Conservation (phyloP, 2,888 invertebrate genomes). For the Subacronicta megacephala region DNA sequence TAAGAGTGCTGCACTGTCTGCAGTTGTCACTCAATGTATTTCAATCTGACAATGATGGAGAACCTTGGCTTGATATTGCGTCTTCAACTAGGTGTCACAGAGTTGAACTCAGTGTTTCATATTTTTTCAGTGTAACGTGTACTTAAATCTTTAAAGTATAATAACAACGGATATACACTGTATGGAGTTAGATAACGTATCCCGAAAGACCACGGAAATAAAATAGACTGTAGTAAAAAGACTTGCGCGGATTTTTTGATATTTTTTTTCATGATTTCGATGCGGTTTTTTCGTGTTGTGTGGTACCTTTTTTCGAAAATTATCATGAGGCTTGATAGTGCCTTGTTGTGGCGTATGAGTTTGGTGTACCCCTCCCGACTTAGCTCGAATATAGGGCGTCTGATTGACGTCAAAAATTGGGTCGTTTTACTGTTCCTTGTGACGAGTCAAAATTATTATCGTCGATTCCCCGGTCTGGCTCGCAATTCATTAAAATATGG, state of each 20-base stretch:
- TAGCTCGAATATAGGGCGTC: conserved; percentile 53
- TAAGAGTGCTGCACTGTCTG: too few relatives aligned
- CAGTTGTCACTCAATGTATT: too few relatives aligned
- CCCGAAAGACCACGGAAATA: conserved; percentile 85
- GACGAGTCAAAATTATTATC: conserved; percentile 42
- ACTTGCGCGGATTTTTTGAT: conserved; percentile 87
- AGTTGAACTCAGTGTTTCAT: conserved; percentile 38
- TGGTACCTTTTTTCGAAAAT: conserved; percentile 74
- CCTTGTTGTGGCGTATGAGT: conserved; percentile 78
- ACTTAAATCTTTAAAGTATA: conserved; percentile 56
- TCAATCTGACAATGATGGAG: neutral
- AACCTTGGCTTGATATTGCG: conserved; percentile 1
- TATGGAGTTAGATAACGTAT: conserved; percentile 73
- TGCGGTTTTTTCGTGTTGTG: conserved; percentile 83
- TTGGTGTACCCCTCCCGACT: conserved; percentile 68
- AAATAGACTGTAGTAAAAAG: conserved; percentile 87
- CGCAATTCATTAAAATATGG: conserved; percentile 51
- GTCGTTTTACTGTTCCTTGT: conserved; percentile 46
- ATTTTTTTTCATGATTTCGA: conserved; percentile 83
- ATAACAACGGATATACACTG: conserved; percentile 55
- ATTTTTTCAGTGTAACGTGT: conserved; percentile 51
- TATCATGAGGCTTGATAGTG: conserved; percentile 81
- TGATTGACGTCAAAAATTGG: conserved; percentile 29
- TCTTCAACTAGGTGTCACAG: conserved; percentile 27
- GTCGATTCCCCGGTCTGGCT: conserved; percentile 43